Percentiles rank a stretch among this genome's conserved stretches.
Conservation (phyloP, 2,113 vertebrate genomes). For the Nettapus auritus region DNA sequence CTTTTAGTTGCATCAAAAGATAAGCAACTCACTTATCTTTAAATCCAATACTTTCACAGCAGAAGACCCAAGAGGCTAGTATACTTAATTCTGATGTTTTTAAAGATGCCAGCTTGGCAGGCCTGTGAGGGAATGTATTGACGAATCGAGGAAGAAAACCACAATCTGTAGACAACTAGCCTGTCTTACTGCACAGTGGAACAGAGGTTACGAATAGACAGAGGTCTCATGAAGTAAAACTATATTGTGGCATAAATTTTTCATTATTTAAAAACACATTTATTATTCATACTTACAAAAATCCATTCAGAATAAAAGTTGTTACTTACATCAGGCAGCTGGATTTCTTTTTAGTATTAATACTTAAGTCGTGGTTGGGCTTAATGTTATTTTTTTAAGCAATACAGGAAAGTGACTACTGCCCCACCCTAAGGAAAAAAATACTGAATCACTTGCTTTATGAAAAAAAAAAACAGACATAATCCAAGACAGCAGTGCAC, state of each 20-base stretch:
- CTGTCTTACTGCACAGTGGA: not conserved
- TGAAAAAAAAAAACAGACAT: not conserved
- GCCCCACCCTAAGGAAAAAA: not conserved
- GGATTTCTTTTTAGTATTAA: not conserved
- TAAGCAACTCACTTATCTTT: not conserved
- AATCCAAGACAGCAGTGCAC: not conserved
- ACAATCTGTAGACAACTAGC: not conserved
- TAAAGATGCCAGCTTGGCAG: not conserved
- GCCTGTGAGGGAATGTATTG: not conserved
- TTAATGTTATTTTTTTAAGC: slow-evolving; percentile 13
- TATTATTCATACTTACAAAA: not conserved
- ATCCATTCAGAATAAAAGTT: not conserved
- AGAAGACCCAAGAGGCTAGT: not conserved
- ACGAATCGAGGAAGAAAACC: not conserved
- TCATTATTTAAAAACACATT: not conserved
- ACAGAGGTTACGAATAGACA: not conserved
- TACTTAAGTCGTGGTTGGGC: not conserved
- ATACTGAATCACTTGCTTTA: not conserved
- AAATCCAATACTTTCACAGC: not conserved
- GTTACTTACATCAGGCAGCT: not conserved
- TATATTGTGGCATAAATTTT: not conserved
- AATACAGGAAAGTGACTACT: not conserved
- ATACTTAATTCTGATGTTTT: not conserved
- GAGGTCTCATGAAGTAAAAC: not conserved
- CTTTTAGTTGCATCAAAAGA: not conserved